Percentiles rank a stretch among this genome's conserved stretches.
phyloP scores from a whole-genome alignment of 2,888 invertebrate species.

The Idaea straminata region DNA sequence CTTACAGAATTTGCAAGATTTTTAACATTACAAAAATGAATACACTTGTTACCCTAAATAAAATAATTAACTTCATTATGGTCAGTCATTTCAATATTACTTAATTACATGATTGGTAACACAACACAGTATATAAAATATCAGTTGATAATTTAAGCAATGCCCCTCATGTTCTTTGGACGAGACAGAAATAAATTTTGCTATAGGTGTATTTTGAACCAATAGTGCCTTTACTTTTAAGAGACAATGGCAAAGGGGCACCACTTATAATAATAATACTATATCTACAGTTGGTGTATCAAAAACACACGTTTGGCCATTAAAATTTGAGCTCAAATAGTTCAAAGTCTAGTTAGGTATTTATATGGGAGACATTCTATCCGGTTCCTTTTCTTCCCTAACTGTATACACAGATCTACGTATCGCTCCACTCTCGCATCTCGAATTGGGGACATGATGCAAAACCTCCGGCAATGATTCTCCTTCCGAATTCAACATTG shows the following conservation, averaged over 20 bases:
- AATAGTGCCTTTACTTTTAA: too few relatives aligned
- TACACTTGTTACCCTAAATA: constrained; percentile 39
- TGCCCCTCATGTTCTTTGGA: neutral
- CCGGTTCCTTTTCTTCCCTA: constrained; percentile 64
- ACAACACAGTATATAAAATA: constrained; percentile 24
- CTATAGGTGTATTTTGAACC: constrained; percentile 2
- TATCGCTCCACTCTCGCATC: constrained; percentile 62
- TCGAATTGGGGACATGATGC: constrained; percentile 63
- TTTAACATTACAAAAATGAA: constrained; percentile 24
- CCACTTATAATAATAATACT: neutral
- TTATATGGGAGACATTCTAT: constrained; percentile 60
- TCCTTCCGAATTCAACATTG: constrained; percentile 64
- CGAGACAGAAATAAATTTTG: neutral
- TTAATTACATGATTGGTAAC: constrained; percentile 26
- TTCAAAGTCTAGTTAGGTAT: constrained; percentile 37
- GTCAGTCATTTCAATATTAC: constrained; percentile 61
- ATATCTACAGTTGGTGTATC: constrained; percentile 27
- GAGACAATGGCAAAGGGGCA: neutral
- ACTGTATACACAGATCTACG: constrained; percentile 66
- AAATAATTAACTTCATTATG: constrained; percentile 63
- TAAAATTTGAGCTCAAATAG: constrained; percentile 27
- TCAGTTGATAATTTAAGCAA: constrained; percentile 12
- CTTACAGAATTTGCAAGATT: constrained; percentile 10
- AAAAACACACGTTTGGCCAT: constrained; percentile 25
- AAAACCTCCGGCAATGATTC: constrained; percentile 73